phyloP scores from a whole-genome alignment of 23 tunicate genomes.

The Botrylloides violaceus region DNA sequence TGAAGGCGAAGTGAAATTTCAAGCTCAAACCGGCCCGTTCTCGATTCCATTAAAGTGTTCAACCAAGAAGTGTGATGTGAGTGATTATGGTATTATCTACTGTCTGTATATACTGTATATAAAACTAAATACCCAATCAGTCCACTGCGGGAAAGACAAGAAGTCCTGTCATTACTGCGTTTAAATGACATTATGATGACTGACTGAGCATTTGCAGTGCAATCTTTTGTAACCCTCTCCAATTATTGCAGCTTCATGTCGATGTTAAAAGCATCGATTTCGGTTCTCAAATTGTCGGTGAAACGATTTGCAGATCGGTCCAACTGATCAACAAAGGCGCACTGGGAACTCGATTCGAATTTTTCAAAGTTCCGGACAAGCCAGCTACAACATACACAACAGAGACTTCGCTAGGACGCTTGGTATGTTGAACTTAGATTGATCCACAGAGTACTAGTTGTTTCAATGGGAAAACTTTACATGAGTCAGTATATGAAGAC shows the following conservation, averaged over 20 bases:
- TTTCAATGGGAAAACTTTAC: no score
- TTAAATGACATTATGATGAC: no score
- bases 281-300: conserved; percentile 83
- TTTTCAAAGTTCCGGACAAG: conserved; percentile 75
- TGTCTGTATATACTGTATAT: background rate
- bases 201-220: no score
- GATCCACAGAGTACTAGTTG: no score
- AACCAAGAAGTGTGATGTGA: conserved; percentile 89
- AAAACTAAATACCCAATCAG: no score
- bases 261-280: conserved; percentile 62
- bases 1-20: conserved; percentile 62
- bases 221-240: no score
- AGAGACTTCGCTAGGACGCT: conserved; percentile 79
- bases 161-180: no score
- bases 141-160: no score
- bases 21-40: conserved; percentile 91
- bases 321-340: conserved; percentile 74
- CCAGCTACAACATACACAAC: conserved; percentile 56
- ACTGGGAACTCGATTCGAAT: conserved; percentile 69
- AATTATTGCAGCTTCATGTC: conserved; percentile 56
- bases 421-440: conserved; percentile 34
- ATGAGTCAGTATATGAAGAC: no score
- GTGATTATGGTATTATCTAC: background rate
- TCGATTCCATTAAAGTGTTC: conserved; percentile 77
- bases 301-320: conserved; percentile 60